Percentiles rank a stretch among this genome's conserved stretches.
phyloP scores from a whole-genome alignment of 2,113 vertebrate species.

The Cyanoramphus novaezelandiae region DNA sequence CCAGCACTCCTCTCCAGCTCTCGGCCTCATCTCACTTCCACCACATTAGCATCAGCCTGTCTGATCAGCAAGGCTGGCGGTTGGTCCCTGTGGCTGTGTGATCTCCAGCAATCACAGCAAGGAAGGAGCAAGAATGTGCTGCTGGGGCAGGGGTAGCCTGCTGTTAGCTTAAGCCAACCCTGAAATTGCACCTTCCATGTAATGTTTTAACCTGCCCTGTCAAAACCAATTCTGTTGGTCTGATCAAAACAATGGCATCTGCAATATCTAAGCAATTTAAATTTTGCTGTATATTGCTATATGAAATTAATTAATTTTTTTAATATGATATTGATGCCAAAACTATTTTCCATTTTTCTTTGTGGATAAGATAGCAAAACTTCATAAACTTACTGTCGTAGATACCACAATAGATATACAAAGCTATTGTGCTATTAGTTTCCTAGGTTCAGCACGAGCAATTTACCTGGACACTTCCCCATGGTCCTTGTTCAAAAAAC shows the following conservation, averaged over 20 bases:
- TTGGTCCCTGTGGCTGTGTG: background rate
- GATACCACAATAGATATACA: background rate
- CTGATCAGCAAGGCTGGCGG: accelerated
- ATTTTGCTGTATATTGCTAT: background rate
- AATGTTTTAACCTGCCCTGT: background rate
- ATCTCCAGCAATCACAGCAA: background rate
- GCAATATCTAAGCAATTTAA: background rate
- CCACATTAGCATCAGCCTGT: background rate
- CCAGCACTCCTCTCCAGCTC: background rate
- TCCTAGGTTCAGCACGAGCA: background rate
- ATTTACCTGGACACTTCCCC: background rate
- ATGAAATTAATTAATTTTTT: background rate
- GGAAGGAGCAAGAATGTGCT: accelerated
- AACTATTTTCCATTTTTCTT: background rate
- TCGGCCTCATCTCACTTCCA: background rate
- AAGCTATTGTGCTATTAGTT: background rate
- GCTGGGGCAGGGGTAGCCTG: background rate
- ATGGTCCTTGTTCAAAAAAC: background rate
- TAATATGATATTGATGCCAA: background rate
- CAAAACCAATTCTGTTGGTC: background rate
- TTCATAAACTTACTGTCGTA: background rate
- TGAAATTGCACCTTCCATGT: background rate
- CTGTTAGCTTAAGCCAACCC: background rate
- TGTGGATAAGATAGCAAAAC: background rate
- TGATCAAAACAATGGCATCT: background rate